phyloP scores from a whole-genome alignment of 2,797 vertebrate genomes.

The Bufotes viridis region DNA sequence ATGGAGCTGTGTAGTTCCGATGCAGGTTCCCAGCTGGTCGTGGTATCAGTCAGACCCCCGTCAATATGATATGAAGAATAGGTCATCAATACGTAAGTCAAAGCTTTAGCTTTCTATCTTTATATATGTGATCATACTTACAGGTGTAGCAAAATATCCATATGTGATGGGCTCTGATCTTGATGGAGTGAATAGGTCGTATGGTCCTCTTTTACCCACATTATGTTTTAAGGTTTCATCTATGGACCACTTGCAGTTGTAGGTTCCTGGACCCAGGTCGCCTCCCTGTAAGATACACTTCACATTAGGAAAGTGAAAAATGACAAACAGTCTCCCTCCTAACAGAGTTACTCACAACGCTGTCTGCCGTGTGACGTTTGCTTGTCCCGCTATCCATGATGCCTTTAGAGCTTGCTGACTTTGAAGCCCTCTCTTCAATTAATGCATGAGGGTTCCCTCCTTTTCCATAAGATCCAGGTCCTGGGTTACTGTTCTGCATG shows the following conservation, averaged over 20 bases:
- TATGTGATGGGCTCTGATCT: slow-evolving; percentile 62
- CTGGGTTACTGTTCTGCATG: slow-evolving; percentile 72
- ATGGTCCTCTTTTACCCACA: slow-evolving; percentile 63
- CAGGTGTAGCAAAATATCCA: slow-evolving; percentile 69
- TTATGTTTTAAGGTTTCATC: slow-evolving; percentile 63
- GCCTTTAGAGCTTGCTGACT: slow-evolving; percentile 56
- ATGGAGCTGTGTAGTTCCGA: no score
- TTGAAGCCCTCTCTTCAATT: slow-evolving; percentile 68
- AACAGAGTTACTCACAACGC: slow-evolving; percentile 46
- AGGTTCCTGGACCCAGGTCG: slow-evolving; percentile 73
- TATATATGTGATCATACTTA: slow-evolving; percentile 55
- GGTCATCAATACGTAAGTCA: no score
- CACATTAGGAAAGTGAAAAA: background rate
- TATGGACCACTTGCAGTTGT: slow-evolving; percentile 68
- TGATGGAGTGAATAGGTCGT: slow-evolving; percentile 68
- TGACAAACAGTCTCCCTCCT: background rate
- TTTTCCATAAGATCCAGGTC: slow-evolving; percentile 74
- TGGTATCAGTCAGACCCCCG: no score
- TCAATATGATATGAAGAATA: no score
- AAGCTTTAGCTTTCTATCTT: background rate
- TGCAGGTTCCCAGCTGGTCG: no score
- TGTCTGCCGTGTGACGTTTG: background rate
- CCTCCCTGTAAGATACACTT: slow-evolving; percentile 67
- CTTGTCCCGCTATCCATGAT: slow-evolving; percentile 68
- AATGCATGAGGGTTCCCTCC: slow-evolving; percentile 69